Conservation (phyloP, 2,797 vertebrate species). For the Leuciscus waleckii region DNA sequence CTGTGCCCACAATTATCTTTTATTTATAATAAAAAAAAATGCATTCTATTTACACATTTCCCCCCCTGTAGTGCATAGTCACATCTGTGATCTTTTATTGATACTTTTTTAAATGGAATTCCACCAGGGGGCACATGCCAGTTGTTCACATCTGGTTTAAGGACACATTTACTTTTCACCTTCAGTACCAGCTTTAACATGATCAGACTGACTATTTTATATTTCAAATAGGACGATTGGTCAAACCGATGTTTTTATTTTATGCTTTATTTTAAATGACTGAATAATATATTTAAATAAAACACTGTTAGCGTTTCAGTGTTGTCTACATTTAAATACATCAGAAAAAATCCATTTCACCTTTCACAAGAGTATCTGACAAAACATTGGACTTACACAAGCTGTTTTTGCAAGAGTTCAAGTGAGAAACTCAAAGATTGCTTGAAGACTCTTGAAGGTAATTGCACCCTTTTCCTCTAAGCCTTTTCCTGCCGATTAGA, state of each 20-base stretch:
- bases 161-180: neutral
- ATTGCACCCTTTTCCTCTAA: slow-evolving; percentile 42
- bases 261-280: no score
- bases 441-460: slow-evolving; percentile 33
- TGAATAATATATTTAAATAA: neutral
- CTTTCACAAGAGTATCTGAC: neutral
- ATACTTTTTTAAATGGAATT: neutral
- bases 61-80: neutral
- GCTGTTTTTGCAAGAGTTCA: slow-evolving; percentile 6
- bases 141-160: neutral
- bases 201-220: neutral
- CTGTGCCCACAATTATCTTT: neutral
- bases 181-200: neutral
- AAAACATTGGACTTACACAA: neutral
- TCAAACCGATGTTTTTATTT: neutral
- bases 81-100: neutral
- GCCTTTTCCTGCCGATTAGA: slow-evolving; percentile 39
- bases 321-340: neutral
- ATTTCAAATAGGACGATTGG: neutral
- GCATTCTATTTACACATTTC: neutral
- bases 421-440: slow-evolving; percentile 13
- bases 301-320: neutral
- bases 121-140: neutral
- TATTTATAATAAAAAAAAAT: neutral
- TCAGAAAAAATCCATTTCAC: neutral